Percentiles rank a stretch among this genome's conserved stretches.
Evolutionary conservation across 2,113 vertebrate species (phyloP).

Genomic region (Neomonachus schauinslandi): DNA sequence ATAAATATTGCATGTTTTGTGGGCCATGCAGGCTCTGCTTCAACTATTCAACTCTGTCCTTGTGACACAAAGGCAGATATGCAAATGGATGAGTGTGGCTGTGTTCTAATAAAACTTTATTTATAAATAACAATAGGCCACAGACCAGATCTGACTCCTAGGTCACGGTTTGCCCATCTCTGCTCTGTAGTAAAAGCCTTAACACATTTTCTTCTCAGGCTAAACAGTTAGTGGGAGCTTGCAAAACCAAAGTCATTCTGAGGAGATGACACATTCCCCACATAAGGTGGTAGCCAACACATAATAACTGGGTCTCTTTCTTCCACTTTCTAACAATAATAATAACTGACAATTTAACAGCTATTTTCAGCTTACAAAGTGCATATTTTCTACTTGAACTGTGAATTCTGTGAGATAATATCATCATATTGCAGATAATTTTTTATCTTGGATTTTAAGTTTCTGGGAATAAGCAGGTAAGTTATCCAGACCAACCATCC

Average conservation of each 20-base stretch:
- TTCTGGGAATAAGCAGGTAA: constrained; percentile 3
- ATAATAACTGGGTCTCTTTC: not conserved
- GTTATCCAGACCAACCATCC: not conserved
- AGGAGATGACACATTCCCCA: no score
- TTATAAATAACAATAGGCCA: constrained; percentile 12
- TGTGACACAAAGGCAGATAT: not conserved
- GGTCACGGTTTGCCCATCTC: not conserved
- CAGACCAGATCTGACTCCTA: not conserved
- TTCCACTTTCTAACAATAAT: constrained; percentile 3
- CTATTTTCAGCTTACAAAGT: not conserved
- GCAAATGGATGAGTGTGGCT: not conserved
- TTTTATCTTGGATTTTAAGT: not conserved
- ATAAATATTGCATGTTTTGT: not conserved
- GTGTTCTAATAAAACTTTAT: constrained; percentile 42
- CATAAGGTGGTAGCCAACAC: not conserved
- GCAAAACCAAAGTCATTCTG: not conserved
- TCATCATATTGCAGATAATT: not conserved
- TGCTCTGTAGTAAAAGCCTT: not conserved
- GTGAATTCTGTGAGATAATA: not conserved
- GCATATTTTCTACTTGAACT: not conserved
- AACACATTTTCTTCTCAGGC: not conserved
- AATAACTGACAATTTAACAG: not conserved
- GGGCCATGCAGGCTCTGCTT: not conserved
- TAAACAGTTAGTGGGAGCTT: not conserved
- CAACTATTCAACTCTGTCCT: not conserved